phyloP scores from a whole-genome alignment of 2,888 invertebrate species.

The Nemotelus nigrinus region DNA sequence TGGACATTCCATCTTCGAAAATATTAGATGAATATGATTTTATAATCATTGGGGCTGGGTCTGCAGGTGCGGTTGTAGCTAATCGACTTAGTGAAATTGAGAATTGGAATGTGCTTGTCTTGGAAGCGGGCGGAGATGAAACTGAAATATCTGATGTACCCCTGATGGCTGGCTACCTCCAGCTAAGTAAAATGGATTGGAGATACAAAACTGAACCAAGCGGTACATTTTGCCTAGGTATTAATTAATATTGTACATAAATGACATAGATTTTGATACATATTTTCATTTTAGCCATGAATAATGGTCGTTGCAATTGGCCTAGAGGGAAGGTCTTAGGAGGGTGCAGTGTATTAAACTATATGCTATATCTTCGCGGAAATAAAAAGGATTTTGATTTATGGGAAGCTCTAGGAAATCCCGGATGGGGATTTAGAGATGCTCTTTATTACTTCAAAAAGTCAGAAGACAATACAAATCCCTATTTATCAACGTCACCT shows the following conservation, averaged over 20 bases:
- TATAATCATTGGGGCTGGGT: constrained; percentile 86
- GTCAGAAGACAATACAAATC: constrained; percentile 90
- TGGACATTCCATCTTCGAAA: constrained; percentile 74
- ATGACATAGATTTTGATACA: not conserved
- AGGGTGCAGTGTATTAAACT: constrained; percentile 88
- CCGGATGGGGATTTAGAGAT: constrained; percentile 87
- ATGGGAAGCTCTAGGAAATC: constrained; percentile 88
- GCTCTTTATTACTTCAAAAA: constrained; percentile 88
- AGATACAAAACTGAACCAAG: constrained; percentile 92
- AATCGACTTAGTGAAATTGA: constrained; percentile 65
- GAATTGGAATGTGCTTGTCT: constrained; percentile 64
- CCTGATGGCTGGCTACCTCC: constrained; percentile 85
- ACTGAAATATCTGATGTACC: constrained; percentile 92
- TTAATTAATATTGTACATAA: not conserved
- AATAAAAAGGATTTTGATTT: constrained; percentile 89
- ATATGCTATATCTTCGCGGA: constrained; percentile 91
- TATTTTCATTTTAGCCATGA: constrained; percentile 74
- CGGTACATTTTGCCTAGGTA: constrained; percentile 82
- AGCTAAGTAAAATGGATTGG: constrained; percentile 89
- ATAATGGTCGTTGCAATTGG: constrained; percentile 87
- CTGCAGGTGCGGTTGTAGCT: constrained; percentile 75
- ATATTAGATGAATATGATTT: constrained; percentile 80
- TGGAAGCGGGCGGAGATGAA: constrained; percentile 71
- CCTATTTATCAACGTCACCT: constrained; percentile 80
- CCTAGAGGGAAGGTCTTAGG: constrained; percentile 92